A percentile compares a stretch with the other conserved stretches of the same genome.
Conservation (phyloP, 37 sponge, comb jelly and placozoan genomes). For the Chondrosia reniformis region DNA sequence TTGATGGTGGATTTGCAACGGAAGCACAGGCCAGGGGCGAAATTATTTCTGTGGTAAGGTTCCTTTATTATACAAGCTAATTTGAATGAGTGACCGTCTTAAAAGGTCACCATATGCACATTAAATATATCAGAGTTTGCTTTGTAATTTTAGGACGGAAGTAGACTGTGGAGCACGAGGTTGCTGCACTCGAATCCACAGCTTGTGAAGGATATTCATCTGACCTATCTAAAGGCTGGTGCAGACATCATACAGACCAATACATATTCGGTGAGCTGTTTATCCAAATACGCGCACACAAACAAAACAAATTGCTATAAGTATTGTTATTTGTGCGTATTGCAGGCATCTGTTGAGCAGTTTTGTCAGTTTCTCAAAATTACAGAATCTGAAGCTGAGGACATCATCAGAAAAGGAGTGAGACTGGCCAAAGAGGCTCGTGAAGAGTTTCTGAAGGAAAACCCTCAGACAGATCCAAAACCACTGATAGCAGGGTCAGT, state of each 20-base stretch:
- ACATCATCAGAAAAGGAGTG: constrained; percentile 57
- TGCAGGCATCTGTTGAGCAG: constrained; percentile 29
- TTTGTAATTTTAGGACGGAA: too few species aligned
- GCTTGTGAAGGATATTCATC: constrained; percentile 50
- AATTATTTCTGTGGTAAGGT: too few species aligned
- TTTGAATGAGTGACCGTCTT: too few species aligned
- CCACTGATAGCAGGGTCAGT: constrained; percentile 89
- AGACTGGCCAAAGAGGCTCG: constrained; percentile 65
- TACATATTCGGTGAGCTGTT: constrained; percentile 61
- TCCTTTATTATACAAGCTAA: too few species aligned
- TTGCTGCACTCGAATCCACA: constrained; percentile 55
- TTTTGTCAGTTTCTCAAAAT: constrained; percentile 42
- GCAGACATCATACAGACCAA: constrained; percentile 76
- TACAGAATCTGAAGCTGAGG: constrained; percentile 29
- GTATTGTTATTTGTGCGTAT: background rate
- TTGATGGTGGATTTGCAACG: too few species aligned
- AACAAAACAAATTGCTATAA: too few species aligned
- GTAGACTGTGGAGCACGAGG: constrained; percentile 86
- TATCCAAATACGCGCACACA: too few species aligned
- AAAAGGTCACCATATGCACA: too few species aligned
- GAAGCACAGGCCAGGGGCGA: too few species aligned
- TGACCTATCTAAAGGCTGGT: constrained; percentile 46
- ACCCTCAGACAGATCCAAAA: background rate
- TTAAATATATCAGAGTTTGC: too few species aligned
- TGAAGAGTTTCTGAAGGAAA: constrained; percentile 28